These are phyloP conservation scores for Leptopilina clavipes DNA, from an alignment of 1,140 invertebrate species.

Conservation along the genomic window DNA sequence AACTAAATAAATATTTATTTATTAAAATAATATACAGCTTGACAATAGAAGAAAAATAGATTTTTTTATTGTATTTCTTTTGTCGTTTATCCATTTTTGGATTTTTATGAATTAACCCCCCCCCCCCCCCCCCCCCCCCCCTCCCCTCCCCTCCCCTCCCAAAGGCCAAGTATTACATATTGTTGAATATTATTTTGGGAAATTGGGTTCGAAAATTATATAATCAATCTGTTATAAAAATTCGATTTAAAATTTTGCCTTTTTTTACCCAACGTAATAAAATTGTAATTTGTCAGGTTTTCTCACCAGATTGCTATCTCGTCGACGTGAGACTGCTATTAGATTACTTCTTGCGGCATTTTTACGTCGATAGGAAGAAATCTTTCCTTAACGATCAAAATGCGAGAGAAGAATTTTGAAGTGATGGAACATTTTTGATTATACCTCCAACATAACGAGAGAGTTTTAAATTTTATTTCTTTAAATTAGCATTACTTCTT, in stretches of 20 bases:
- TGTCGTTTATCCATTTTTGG: too few species aligned
- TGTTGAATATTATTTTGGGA: too few species aligned
- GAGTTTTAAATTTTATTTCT: not conserved
- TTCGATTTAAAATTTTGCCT: conserved; percentile 7
- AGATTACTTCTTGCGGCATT: conserved; percentile 20
- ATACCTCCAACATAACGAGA: not conserved
- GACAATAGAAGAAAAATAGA: too few species aligned
- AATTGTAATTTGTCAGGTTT: conserved; percentile 16
- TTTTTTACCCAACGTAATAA: not conserved
- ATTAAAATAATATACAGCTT: too few species aligned
- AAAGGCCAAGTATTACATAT: too few species aligned
- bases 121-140: too few species aligned
- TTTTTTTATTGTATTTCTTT: too few species aligned
- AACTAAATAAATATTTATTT: too few species aligned
- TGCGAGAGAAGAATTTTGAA: not conserved
- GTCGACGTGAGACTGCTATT: conserved; percentile 25
- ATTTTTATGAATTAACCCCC: too few species aligned
- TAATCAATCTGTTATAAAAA: not conserved
- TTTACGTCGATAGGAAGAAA: conserved; percentile 17
- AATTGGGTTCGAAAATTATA: not conserved
- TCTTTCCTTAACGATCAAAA: conserved; percentile 17
- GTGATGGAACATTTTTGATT: not conserved
- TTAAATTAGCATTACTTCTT: not conserved
- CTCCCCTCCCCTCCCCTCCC: too few species aligned
- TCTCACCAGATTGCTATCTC: conserved; percentile 7